Base-by-base conservation (phyloP, 2,888 invertebrate species). In the Hylaea fasciaria region DNA sequence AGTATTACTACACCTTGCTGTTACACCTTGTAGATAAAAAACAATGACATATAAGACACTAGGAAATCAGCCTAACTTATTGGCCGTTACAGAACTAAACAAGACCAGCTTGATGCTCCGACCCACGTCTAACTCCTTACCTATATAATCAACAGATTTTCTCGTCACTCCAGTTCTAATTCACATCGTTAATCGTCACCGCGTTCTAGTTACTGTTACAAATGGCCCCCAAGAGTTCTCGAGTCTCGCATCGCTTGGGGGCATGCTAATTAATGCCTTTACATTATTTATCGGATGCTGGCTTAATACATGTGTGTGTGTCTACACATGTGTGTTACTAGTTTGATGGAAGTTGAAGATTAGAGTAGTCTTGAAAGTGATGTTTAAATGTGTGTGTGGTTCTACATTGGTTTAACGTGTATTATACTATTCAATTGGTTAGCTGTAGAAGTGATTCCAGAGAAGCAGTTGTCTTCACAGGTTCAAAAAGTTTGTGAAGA, bases 261-360 rank as follows among this genome's bases (percentile, higher is more conserved):
- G 53, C 61, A n/a, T 4, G 28, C 66, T 74, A 74, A 76, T 74
- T 74, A 77, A 77, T 77, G 74, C 66, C 55, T 59, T 55, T 57
- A 61, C 70, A 74, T 77, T 77, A 77, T 74, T 77, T 71, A 77
- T 68, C 66, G 11, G 13, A 37, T 16, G 40, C 44, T 39, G 29
- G 13, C 12, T 8, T 16, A 8, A 1, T 11, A 10, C 17, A 28
- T 40, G 41, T 28, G 40, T 13, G 32, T 13, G 40, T 32, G n/a
- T 32, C 9, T 32, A 14, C 7, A 32, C 3, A 0, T 29, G 13
- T 29, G 29, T 46, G 29, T 48, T 0, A 14, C n/a, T 46, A 13
- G 13, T 13, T 40, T 14, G 13, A 40, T 14, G 13, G 5, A n/a
- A n/a, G n/a, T 37, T 37, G n/a, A 3, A 37, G n/a, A 2, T 37